Base-by-base conservation (phyloP, 1,140 invertebrate species). In the Heliconius melpomene region DNA sequence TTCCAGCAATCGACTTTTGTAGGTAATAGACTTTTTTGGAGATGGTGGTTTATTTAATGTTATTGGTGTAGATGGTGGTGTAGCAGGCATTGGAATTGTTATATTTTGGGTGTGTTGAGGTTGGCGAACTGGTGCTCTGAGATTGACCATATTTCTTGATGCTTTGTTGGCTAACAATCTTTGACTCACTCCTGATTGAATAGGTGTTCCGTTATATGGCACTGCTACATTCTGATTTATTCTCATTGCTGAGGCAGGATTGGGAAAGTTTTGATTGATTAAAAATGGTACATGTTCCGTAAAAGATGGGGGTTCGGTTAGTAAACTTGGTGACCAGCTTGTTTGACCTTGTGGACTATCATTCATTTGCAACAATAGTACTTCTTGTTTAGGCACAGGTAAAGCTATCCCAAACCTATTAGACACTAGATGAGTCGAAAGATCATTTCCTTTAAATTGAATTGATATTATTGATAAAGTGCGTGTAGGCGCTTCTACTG, bases 1-100 rank as follows among this genome's bases (percentile, higher is more conserved):
- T 84, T 96, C 96, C 20, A 96, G 85, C 18, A 95, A 86, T 57
- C 96, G 90, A 71, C 95, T 96, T 82, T 95, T 96, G 79, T 96
- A 97, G 29, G 90, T 95, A 90, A 76, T 94, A 84, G 83, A 95
- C 82, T 90, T 95, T 87, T 89, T 93, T 18, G 92, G 92, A 38
- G 92, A 94, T 23, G 81, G 11, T 72, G 88, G 84, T 80, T 89
- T 90, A 38, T 81, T 89, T 75, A 86, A 29, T 73, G 76, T 71
- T 29, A 81, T 46, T 60, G 82, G 79, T 72, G 85, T 71, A 23
- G 81, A 29, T 29, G 84, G 79, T 32, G 86, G 82, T 75, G 85
- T 83, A 79, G 84, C 81, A 29, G 79, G 77, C 2, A 77, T 38
- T 18, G 86, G 16, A 16, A 75, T 72, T 70, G 81, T 38, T n/a